Conservation (phyloP, 2,888 invertebrate genomes). For the Lithodes maja region DNA sequence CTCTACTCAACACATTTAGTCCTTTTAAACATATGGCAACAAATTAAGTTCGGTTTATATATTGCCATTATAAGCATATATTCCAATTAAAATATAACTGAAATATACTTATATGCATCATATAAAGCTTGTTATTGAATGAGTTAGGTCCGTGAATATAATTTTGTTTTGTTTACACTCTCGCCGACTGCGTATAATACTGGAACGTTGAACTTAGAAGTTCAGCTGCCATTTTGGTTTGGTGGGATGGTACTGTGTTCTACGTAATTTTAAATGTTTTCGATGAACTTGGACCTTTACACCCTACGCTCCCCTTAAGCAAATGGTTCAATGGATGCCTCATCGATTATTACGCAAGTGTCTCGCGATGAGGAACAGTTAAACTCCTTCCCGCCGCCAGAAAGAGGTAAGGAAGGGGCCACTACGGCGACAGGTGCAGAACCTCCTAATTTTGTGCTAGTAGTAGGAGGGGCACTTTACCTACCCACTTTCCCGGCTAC, state of each 20-base stretch:
- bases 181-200: conserved; percentile 12
- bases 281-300: conserved; percentile 30
- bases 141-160: background rate
- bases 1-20: background rate
- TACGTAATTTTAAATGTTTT: conserved; percentile 45
- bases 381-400: conserved; percentile 67
- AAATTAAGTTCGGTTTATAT: background rate
- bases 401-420: conserved; percentile 61
- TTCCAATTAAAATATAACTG: background rate
- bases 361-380: conserved; percentile 70
- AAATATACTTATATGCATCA: background rate
- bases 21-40: conserved; percentile 45
- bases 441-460: background rate
- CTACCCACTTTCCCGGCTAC: background rate
- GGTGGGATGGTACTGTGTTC: conserved; percentile 47
- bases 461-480: conserved; percentile 4
- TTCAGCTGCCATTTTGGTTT: conserved; percentile 68
- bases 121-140: background rate
- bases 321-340: conserved; percentile 71
- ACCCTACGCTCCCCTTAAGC: conserved; percentile 49
- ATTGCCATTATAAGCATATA: background rate
- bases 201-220: conserved; percentile 54
- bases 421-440: conserved; percentile 41
- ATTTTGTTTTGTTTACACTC: conserved; percentile 45
- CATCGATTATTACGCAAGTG: conserved; percentile 70